These are phyloP conservation scores for Plotosus lineatus DNA, from an alignment of 2,113 vertebrate genomes.

Conservation along the genomic window DNA sequence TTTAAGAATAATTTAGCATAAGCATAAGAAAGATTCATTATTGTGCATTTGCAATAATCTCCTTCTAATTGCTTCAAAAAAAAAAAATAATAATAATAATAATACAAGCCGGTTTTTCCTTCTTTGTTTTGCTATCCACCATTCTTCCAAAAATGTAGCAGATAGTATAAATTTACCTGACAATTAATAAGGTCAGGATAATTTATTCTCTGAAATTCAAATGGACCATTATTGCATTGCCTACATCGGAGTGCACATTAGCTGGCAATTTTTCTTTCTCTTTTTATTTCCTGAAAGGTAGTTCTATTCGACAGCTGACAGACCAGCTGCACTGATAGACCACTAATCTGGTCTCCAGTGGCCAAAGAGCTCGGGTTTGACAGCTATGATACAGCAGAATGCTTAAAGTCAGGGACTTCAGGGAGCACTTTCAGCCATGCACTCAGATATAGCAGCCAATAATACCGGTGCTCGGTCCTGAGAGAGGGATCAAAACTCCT, in stretches of 20 bases:
- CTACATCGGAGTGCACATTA: neutral
- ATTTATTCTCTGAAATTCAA: neutral
- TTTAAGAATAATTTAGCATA: neutral
- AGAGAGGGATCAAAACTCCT: constrained; percentile 37
- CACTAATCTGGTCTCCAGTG: neutral
- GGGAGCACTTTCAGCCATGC: constrained; percentile 30
- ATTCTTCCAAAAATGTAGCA: neutral
- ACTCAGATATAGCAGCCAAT: constrained; percentile 41
- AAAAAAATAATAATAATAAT: no score
- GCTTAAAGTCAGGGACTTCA: constrained; percentile 17
- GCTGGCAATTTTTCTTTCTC: neutral
- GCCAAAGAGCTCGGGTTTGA: constrained; percentile 6
- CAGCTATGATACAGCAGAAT: constrained; percentile 42
- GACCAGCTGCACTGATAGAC: neutral
- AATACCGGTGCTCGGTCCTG: constrained; percentile 29
- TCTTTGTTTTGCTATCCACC: neutral
- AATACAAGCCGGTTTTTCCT: no score
- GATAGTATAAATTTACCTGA: neutral
- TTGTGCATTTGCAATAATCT: neutral
- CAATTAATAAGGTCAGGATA: neutral
- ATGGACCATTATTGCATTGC: neutral
- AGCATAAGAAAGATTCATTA: neutral
- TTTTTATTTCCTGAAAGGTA: neutral
- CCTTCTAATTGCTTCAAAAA: no score
- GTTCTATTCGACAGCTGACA: constrained; percentile 17